Conservation (phyloP, 1,140 invertebrate species). For the Pinna nobilis region DNA sequence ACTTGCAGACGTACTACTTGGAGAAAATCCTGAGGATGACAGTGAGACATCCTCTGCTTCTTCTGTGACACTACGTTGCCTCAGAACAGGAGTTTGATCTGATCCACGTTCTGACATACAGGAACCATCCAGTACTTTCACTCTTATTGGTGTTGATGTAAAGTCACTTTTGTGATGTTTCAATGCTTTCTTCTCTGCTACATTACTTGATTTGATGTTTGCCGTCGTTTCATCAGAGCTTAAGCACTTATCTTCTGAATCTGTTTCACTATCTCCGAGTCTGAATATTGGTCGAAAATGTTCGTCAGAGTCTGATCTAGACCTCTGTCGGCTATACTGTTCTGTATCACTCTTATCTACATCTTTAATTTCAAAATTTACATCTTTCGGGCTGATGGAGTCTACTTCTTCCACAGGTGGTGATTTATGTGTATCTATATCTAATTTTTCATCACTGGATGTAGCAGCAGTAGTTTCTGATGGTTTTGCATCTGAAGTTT, state of each 20-base stretch:
- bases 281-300: slow-evolving; percentile 32
- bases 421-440: too few relatives aligned
- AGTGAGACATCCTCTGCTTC: slow-evolving; percentile 55
- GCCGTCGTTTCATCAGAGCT: neutral
- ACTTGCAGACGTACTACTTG: slow-evolving; percentile 53
- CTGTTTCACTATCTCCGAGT: slow-evolving; percentile 22
- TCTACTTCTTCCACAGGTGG: neutral
- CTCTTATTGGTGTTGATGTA: neutral
- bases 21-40: slow-evolving; percentile 61
- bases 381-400: slow-evolving; percentile 26
- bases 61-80: slow-evolving; percentile 34
- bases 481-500: neutral
- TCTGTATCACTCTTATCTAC: neutral
- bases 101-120: too few relatives aligned
- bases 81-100: too few relatives aligned
- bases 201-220: slow-evolving; percentile 20
- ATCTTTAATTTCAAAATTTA: slow-evolving; percentile 16
- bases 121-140: too few relatives aligned
- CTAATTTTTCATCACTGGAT: slow-evolving; percentile 7
- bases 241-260: neutral
- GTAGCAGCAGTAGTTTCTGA: neutral
- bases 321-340: neutral
- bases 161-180: neutral
- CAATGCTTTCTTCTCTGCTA: slow-evolving; percentile 8
- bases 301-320: slow-evolving; percentile 5